Conservation (phyloP, 2,113 vertebrate genomes). For the Petaurus breviceps region DNA sequence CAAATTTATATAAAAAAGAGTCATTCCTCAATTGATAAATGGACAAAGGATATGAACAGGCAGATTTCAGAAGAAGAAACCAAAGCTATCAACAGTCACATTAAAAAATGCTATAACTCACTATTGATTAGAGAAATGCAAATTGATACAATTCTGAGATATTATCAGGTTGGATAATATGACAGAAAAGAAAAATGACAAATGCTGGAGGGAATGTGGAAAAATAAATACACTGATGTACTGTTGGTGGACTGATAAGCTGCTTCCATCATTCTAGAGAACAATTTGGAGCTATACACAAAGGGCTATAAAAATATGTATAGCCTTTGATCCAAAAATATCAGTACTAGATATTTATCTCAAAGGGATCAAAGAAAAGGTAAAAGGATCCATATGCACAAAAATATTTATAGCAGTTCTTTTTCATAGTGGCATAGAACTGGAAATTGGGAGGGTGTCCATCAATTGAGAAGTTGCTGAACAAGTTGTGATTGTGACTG, state of each 20-base stretch:
- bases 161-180: neutral
- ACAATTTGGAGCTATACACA: neutral
- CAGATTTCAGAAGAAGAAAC: neutral
- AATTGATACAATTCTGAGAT: neutral
- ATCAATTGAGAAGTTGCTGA: neutral
- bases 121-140: neutral
- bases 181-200: neutral
- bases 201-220: neutral
- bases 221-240: neutral
- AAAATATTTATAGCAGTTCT: neutral
- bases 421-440: neutral
- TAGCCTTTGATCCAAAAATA: neutral
- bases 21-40: neutral
- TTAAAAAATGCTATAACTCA: neutral
- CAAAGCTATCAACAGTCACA: neutral
- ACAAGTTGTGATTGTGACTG: neutral
- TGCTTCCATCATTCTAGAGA: neutral
- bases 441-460: neutral
- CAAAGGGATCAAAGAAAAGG: neutral
- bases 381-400: neutral
- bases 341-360: neutral
- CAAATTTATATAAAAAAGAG: neutral
- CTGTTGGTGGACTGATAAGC: neutral
- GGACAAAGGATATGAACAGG: neutral
- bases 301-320: neutral